Percentiles rank a stretch among this genome's conserved stretches.
phyloP scores from a whole-genome alignment of 2,888 invertebrate species.

The Bembecia ichneumoniformis region DNA sequence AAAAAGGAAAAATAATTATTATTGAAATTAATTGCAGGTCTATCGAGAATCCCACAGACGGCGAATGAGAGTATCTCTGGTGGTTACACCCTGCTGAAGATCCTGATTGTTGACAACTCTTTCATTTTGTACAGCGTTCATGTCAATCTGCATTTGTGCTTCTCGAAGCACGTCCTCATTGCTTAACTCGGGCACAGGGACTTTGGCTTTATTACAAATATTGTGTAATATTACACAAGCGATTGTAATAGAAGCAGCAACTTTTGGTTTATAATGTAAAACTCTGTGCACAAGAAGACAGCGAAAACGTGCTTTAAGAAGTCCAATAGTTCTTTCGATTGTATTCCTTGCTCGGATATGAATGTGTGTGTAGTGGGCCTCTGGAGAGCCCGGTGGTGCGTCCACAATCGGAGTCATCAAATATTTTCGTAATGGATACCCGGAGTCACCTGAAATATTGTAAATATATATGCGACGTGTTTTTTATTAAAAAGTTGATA shows the following conservation, averaged over 20 bases:
- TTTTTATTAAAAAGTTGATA: too few species aligned
- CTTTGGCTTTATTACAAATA: conserved; percentile 4
- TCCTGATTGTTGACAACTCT: neutral
- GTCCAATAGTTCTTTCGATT: conserved; percentile 9
- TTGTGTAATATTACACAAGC: conserved; percentile 10
- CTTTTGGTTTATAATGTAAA: conserved; percentile 6
- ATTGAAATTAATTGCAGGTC: too few species aligned
- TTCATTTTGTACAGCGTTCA: neutral
- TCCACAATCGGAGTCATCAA: conserved; percentile 3
- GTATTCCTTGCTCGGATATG: conserved; percentile 2
- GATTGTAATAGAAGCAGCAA: conserved; percentile 9
- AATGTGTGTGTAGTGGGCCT: neutral
- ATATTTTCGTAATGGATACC: conserved; percentile 1
- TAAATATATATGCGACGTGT: too few species aligned
- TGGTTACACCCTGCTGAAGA: neutral
- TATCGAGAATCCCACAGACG: conserved; percentile 1
- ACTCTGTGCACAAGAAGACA: conserved; percentile 9
- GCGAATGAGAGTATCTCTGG: neutral
- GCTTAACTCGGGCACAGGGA: neutral
- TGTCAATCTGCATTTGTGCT: neutral
- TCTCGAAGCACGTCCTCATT: neutral
- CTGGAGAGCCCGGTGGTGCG: neutral
- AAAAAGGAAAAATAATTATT: too few species aligned
- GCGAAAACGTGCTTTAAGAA: conserved; percentile 10
- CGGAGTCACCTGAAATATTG: conserved; percentile 3